A percentile compares a stretch with the other conserved stretches of the same genome.
These are phyloP conservation scores for Leucania comma DNA, from an alignment of 2,888 invertebrate genomes.

Conservation along the genomic window DNA sequence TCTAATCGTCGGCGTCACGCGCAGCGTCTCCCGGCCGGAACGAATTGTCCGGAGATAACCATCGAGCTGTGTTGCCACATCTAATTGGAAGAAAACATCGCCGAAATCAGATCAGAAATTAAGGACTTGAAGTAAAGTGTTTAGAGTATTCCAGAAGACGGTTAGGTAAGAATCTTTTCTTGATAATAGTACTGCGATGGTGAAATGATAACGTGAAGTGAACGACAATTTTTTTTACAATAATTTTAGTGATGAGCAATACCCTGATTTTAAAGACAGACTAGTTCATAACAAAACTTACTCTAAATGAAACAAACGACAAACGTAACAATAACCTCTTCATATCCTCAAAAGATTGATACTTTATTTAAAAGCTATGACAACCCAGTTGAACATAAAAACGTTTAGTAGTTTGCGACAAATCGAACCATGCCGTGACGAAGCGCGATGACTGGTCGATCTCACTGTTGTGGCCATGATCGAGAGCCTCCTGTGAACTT, in stretches of 20 bases:
- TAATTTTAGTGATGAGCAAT: neutral
- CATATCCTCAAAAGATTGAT: constrained; percentile 11
- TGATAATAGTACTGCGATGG: neutral
- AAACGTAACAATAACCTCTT: constrained; percentile 5
- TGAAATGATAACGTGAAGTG: neutral
- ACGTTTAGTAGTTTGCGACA: constrained; percentile 71
- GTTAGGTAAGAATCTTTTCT: neutral
- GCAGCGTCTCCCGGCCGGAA: constrained; percentile 79
- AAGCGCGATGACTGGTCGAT: constrained; percentile 79
- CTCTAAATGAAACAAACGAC: neutral
- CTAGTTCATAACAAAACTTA: neutral
- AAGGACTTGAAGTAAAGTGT: constrained; percentile 23
- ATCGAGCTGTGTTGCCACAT: constrained; percentile 73
- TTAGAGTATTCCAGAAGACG: neutral
- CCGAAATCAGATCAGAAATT: constrained; percentile 61
- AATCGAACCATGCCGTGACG: constrained; percentile 73
- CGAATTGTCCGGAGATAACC: constrained; percentile 79
- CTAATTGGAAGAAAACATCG: constrained; percentile 68
- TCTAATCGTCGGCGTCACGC: constrained; percentile 85
- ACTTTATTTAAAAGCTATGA: constrained; percentile 43
- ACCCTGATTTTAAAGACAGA: neutral
- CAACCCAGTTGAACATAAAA: constrained; percentile 43
- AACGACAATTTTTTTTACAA: constrained; percentile 4
- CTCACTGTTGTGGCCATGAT: constrained; percentile 70
- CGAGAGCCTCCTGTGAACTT: constrained; percentile 58